These are phyloP conservation scores for Brachypteracias leptosomus DNA, from an alignment of 2,113 vertebrate species.

Conservation along the genomic window DNA sequence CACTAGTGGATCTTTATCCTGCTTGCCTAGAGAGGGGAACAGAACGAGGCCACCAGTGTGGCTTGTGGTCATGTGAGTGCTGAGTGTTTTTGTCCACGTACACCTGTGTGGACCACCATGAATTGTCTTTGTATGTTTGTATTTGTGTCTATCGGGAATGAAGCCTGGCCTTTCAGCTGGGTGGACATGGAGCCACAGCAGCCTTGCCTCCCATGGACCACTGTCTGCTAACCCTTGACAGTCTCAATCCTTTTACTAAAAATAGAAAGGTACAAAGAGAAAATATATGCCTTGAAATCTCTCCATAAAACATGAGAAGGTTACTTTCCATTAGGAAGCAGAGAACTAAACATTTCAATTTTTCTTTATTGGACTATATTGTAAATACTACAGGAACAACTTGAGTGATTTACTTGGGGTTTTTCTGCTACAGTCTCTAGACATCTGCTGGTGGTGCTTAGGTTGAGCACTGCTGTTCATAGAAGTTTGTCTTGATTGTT, in stretches of 20 bases:
- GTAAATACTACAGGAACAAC: background rate
- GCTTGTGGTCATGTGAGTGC: background rate
- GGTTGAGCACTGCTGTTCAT: background rate
- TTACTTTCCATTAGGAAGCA: background rate
- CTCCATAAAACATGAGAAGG: background rate
- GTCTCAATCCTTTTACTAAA: background rate
- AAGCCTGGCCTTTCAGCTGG: background rate
- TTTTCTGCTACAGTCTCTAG: background rate
- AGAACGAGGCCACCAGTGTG: background rate
- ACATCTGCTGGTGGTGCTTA: background rate
- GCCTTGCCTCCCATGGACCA: background rate
- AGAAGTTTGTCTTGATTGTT: background rate
- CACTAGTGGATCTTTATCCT: background rate
- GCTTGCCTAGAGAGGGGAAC: background rate
- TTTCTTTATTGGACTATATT: background rate
- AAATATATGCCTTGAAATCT: background rate
- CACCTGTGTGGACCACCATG: background rate
- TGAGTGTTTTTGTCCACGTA: background rate
- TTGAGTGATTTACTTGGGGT: background rate
- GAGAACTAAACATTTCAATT: background rate
- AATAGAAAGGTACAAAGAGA: background rate
- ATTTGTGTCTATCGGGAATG: background rate
- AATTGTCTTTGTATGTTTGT: background rate
- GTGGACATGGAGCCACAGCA: background rate
- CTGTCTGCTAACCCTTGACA: background rate